These are phyloP conservation scores for Ceyx melanurus DNA, from an alignment of 2,113 vertebrate genomes.

Conservation along the genomic window DNA sequence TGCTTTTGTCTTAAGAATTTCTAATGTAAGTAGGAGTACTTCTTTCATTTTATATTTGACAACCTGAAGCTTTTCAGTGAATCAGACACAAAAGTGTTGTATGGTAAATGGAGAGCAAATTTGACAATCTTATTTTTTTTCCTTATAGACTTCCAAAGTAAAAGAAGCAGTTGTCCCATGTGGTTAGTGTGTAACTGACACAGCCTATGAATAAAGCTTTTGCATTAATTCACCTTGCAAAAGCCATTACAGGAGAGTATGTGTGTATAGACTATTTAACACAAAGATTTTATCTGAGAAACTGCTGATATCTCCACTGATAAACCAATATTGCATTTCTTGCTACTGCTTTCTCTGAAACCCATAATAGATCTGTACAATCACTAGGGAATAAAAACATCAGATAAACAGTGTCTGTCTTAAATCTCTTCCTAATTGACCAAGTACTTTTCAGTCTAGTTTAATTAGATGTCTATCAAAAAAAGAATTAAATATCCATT, in stretches of 20 bases:
- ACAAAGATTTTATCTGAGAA: constrained; percentile 28
- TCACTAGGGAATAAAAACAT: constrained; percentile 3
- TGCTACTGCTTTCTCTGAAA: constrained; percentile 28
- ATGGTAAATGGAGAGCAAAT: neutral
- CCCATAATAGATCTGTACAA: neutral
- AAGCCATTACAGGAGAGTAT: constrained; percentile 2
- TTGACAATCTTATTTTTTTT: neutral
- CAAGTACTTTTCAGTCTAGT: constrained; percentile 26
- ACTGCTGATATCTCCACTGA: constrained; percentile 17
- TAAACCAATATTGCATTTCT: constrained; percentile 40
- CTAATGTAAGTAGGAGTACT: neutral
- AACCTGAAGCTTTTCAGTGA: neutral
- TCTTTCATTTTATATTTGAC: neutral
- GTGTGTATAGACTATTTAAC: neutral
- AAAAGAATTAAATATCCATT: constrained; percentile 17
- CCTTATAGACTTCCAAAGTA: neutral
- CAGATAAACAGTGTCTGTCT: constrained; percentile 15
- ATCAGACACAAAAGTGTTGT: neutral
- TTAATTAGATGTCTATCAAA: constrained; percentile 51
- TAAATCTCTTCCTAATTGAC: constrained; percentile 34
- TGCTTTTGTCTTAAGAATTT: neutral
- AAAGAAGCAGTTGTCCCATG: neutral
- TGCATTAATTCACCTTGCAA: constrained; percentile 47
- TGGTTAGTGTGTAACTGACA: neutral
- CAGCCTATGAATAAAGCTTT: constrained; percentile 9